phyloP scores from a whole-genome alignment of 92 coral and sea anemone genomes.

The Montipora capitata region DNA sequence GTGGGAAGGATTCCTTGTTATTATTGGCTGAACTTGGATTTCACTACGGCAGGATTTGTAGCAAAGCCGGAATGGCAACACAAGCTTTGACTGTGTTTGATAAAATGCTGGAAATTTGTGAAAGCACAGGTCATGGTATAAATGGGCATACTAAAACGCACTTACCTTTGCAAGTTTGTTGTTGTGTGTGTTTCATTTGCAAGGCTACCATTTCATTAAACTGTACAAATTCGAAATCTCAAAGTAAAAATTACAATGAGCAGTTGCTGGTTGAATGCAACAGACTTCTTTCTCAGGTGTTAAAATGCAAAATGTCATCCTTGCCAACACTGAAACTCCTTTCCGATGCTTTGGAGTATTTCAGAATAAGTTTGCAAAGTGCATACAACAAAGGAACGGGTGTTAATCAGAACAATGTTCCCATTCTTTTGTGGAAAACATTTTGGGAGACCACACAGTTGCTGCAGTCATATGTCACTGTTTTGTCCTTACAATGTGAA shows the following conservation, averaged over 20 bases:
- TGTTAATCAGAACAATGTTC: neutral
- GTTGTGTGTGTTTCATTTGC: constrained; percentile 44
- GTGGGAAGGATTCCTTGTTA: constrained; percentile 26
- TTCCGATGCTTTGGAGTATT: constrained; percentile 66
- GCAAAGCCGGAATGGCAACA: constrained; percentile 49
- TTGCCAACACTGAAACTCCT: constrained; percentile 9
- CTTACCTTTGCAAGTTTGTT: constrained; percentile 23
- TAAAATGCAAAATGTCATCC: neutral
- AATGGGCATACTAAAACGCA: constrained; percentile 42
- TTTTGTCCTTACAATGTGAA: constrained; percentile 46
- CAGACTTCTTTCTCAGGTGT: neutral
- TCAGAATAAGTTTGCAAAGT: constrained; percentile 61
- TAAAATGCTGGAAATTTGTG: constrained; percentile 53
- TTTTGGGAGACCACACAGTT: constrained; percentile 36
- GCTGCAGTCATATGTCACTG: constrained; percentile 21
- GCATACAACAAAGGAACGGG: constrained; percentile 7
- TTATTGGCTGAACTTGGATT: constrained; percentile 81
- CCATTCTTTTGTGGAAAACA: constrained; percentile 33
- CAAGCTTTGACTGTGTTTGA: constrained; percentile 68
- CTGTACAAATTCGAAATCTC: neutral
- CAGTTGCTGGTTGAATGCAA: constrained; percentile 5
- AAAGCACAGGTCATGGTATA: constrained; percentile 8
- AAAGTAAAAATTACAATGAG: neutral
- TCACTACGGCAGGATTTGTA: constrained; percentile 75
- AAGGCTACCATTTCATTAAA: constrained; percentile 36